Percentiles rank a stretch among this genome's conserved stretches.
Conservation (phyloP, 2,888 invertebrate genomes). For the Eupithecia tripunctaria region DNA sequence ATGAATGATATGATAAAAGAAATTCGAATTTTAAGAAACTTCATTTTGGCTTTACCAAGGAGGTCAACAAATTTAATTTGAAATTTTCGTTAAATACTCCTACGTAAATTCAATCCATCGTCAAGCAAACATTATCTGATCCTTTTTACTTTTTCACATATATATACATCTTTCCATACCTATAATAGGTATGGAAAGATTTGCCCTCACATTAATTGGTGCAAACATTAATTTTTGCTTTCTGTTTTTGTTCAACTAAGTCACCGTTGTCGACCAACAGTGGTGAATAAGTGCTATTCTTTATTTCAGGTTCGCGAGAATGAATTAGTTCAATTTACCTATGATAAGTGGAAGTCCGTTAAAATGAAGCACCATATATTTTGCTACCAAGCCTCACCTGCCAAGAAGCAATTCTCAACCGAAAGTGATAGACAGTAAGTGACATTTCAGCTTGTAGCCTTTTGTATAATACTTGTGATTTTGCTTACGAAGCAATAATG, state of each 20-base stretch:
- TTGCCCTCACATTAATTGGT: not conserved
- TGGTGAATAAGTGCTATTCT: not conserved
- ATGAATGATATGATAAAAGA: no score
- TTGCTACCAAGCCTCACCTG: conserved; percentile 94
- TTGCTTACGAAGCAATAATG: conserved; percentile 41
- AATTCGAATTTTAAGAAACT: no score
- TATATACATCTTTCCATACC: no score
- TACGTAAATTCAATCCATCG: not conserved
- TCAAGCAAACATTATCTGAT: not conserved
- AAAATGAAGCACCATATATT: conserved; percentile 95
- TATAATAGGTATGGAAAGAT: not conserved
- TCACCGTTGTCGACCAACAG: not conserved
- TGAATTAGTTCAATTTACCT: conserved; percentile 92
- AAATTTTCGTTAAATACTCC: not conserved
- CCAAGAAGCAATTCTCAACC: conserved; percentile 91
- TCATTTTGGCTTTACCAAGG: no score
- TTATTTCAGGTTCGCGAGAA: conserved; percentile 88
- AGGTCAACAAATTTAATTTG: no score
- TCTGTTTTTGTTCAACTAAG: not conserved
- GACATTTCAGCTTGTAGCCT: conserved; percentile 33
- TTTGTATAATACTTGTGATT: conserved; percentile 30
- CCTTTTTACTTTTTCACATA: not conserved
- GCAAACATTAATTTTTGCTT: not conserved
- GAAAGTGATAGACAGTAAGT: conserved; percentile 87
- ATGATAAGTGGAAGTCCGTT: conserved; percentile 92